Conservation (phyloP, 2,888 invertebrate genomes). For the Palloptera scutellata region DNA sequence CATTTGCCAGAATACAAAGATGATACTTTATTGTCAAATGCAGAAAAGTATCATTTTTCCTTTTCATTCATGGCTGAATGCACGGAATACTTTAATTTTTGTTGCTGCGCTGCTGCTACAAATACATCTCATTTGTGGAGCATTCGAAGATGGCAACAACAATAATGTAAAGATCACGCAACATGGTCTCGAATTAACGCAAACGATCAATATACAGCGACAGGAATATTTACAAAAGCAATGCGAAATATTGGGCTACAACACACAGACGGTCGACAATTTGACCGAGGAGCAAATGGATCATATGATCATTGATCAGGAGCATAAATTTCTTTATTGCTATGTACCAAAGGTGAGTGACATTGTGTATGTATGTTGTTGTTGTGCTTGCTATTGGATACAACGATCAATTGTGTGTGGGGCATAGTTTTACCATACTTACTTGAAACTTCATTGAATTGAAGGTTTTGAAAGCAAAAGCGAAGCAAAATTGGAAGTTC, state of each 20-base stretch:
- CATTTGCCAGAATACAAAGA: constrained; percentile 21
- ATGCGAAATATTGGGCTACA: constrained; percentile 68
- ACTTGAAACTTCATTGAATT: too few relatives aligned
- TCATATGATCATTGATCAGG: constrained; percentile 84
- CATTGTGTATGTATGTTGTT: too few relatives aligned
- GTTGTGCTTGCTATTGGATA: background rate
- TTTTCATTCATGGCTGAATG: constrained; percentile 41
- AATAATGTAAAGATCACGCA: constrained; percentile 63
- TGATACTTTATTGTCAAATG: constrained; percentile 28
- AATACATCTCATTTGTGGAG: constrained; percentile 44
- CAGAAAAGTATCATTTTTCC: constrained; percentile 35
- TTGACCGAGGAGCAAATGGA: constrained; percentile 71
- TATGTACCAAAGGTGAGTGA: constrained; percentile 88
- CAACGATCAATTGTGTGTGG: too few relatives aligned
- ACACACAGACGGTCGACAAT: constrained; percentile 62
- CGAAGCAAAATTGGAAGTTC: too few relatives aligned
- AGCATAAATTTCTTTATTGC: constrained; percentile 86
- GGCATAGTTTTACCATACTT: too few relatives aligned
- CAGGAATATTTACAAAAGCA: constrained; percentile 71
- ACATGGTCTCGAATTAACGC: constrained; percentile 70
- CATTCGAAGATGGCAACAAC: constrained; percentile 61
- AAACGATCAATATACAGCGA: constrained; percentile 71
- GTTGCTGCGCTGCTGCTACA: constrained; percentile 39
- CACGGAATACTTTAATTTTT: constrained; percentile 39
- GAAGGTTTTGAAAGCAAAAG: too few relatives aligned